Conservation (phyloP, 2,113 vertebrate species). For the Passer montanus region DNA sequence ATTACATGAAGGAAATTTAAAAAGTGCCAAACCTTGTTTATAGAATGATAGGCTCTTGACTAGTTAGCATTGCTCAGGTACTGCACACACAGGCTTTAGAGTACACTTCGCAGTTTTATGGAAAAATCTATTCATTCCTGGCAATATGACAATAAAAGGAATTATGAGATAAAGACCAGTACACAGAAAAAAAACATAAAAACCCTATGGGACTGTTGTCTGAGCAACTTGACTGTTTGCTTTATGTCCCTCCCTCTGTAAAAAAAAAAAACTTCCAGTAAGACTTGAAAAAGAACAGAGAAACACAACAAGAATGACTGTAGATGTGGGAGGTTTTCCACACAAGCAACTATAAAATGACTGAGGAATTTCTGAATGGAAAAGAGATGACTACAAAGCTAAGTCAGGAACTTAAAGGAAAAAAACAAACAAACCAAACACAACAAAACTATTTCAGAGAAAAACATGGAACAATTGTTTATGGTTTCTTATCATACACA, state of each 20-base stretch:
- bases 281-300: neutral
- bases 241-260: neutral
- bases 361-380: neutral
- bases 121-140: neutral
- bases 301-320: neutral
- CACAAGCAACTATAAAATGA: neutral
- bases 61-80: neutral
- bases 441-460: neutral
- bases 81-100: neutral
- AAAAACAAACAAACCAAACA: too few relatives aligned
- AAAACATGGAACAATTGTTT: neutral
- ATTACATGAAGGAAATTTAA: neutral
- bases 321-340: neutral
- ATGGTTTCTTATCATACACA: neutral
- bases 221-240: neutral
- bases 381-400: neutral
- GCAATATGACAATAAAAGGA: neutral
- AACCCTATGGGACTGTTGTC: neutral
- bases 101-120: neutral
- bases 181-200: neutral
- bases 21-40: neutral
- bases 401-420: neutral
- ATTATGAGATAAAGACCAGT: neutral
- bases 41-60: neutral
- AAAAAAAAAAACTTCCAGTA: neutral